phyloP scores from a whole-genome alignment of 2,888 invertebrate genomes.

The Saturnia japonica region DNA sequence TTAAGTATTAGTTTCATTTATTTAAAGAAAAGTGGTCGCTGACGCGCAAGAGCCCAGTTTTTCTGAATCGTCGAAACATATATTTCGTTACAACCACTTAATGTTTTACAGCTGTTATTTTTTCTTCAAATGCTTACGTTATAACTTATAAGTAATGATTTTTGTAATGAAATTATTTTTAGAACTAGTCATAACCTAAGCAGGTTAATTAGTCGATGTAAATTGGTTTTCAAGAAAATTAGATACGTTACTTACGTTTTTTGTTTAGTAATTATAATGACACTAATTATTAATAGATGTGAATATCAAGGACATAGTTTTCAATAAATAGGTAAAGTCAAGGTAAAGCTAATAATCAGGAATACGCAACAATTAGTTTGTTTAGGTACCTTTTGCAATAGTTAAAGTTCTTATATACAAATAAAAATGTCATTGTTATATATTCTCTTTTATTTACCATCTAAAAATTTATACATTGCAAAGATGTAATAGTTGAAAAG shows the following conservation, averaged over 20 bases:
- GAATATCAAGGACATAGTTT: neutral
- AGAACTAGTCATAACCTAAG: conserved; percentile 37
- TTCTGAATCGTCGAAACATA: conserved; percentile 45
- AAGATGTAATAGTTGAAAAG: too few species aligned
- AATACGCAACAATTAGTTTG: neutral
- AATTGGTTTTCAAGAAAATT: neutral
- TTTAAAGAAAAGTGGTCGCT: conserved; percentile 17
- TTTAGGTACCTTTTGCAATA: too few species aligned
- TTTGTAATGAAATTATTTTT: conserved; percentile 45
- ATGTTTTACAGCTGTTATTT: conserved; percentile 58
- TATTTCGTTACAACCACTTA: conserved; percentile 56
- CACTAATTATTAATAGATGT: neutral
- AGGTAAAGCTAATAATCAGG: neutral
- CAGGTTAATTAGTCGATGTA: neutral
- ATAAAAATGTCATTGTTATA: neutral
- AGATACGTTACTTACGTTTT: neutral
- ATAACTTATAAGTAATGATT: conserved; percentile 40
- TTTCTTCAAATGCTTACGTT: conserved; percentile 47
- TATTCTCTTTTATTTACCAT: too few species aligned
- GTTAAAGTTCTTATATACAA: too few species aligned
- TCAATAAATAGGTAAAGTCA: neutral
- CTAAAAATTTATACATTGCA: neutral
- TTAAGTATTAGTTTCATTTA: conserved; percentile 30
- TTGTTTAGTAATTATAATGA: neutral
- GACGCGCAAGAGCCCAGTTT: conserved; percentile 45